A percentile compares a stretch with the other conserved stretches of the same genome.
Conservation (phyloP, 2,797 vertebrate genomes). For the Parotocinclus haroldoi region DNA sequence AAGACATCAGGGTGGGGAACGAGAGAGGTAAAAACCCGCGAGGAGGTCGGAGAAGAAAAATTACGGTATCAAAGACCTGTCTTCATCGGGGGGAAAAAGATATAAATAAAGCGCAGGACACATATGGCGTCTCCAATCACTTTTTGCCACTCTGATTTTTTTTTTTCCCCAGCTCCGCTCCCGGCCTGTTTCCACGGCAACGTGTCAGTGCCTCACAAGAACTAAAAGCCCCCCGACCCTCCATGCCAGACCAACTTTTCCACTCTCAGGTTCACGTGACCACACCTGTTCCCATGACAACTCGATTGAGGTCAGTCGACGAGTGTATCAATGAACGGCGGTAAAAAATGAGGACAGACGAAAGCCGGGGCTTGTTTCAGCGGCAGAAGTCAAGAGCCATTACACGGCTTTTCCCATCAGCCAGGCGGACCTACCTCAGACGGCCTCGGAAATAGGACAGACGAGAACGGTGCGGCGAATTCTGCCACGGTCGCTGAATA, state of each 20-base stretch:
- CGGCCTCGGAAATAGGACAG: conserved; percentile 39
- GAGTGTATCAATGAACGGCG: conserved; percentile 57
- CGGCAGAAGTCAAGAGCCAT: conserved; percentile 31
- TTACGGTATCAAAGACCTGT: conserved; percentile 40
- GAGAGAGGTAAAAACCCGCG: background rate
- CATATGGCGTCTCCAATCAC: conserved; percentile 43
- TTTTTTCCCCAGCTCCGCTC: conserved; percentile 36
- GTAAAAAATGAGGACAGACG: conserved; percentile 50
- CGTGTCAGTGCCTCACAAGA: conserved; percentile 75
- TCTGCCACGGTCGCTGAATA: conserved; percentile 9
- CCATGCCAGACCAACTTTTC: conserved; percentile 76
- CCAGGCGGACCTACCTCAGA: conserved; percentile 34
- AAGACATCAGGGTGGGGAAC: conserved; percentile 19
- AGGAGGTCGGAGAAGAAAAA: conserved; percentile 10
- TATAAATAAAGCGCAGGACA: conserved; percentile 38
- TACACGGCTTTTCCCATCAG: conserved; percentile 17
- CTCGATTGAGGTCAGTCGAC: conserved; percentile 75
- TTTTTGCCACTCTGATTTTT: conserved; percentile 23
- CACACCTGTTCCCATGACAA: conserved; percentile 78
- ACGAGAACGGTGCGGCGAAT: conserved; percentile 26
- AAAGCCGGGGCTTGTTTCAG: conserved; percentile 31
- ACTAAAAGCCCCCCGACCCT: conserved; percentile 50
- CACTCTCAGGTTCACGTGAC: conserved; percentile 74
- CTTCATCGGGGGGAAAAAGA: conserved; percentile 18
- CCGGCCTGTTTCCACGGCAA: conserved; percentile 79